Conservation (phyloP, 2,797 vertebrate genomes). For the Phrynocephalus vlangalii region DNA sequence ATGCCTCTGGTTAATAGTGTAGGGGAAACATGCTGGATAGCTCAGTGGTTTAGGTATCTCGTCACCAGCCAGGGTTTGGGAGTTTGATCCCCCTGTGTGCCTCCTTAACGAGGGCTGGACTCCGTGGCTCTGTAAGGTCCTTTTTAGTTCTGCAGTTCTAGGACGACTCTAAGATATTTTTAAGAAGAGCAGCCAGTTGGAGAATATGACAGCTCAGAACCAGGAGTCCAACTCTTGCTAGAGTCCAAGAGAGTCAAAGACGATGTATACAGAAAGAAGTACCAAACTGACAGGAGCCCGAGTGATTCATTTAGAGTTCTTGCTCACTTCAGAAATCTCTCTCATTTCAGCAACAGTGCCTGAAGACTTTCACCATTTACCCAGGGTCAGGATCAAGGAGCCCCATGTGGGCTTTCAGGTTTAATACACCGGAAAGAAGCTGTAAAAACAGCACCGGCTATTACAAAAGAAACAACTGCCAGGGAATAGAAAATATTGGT, state of each 20-base stretch:
- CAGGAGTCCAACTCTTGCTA: neutral
- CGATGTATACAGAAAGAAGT: slow-evolving; percentile 53
- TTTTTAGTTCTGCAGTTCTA: no score
- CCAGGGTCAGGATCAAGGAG: slow-evolving; percentile 44
- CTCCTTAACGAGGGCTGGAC: no score
- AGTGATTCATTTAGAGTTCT: slow-evolving; percentile 61
- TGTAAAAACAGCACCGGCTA: neutral
- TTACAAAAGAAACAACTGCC: slow-evolving; percentile 22
- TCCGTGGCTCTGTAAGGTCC: no score
- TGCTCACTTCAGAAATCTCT: slow-evolving; percentile 35
- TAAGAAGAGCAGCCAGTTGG: slow-evolving; percentile 21
- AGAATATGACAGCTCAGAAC: slow-evolving; percentile 49
- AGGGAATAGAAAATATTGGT: neutral
- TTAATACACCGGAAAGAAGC: neutral
- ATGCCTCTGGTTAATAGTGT: slow-evolving; percentile 12
- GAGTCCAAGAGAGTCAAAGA: slow-evolving; percentile 41
- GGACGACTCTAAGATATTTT: neutral
- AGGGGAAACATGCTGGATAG: neutral
- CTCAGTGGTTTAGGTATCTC: no score
- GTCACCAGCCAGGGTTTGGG: no score
- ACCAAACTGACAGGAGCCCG: slow-evolving; percentile 53
- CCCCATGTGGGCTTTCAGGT: neutral
- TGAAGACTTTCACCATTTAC: slow-evolving; percentile 24
- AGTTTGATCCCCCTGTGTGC: no score
- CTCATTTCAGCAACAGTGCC: slow-evolving; percentile 19